Base-by-base conservation (phyloP, 2,797 vertebrate genomes). In the Sebastolobus altivelis region DNA sequence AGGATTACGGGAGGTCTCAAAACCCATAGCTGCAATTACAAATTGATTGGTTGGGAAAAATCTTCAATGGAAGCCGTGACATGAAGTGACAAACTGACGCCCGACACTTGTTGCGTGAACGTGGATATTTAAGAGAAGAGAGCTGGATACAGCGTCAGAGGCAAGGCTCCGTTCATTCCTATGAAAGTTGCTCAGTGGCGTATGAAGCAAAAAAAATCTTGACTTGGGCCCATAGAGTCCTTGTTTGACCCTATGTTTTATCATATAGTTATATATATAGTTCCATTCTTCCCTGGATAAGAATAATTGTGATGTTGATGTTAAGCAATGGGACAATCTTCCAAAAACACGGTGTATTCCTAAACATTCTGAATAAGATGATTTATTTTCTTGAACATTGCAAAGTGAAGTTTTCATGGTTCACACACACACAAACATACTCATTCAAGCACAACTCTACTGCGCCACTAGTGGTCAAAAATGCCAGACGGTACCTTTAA, bases 301-400 rank as follows among this genome's bases (percentile, higher is more conserved):
- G 6, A 38, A 40, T n/a, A 20, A 11, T 33, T 35, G 11, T n/a
- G n/a, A 62, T n/a, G 11, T 37, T 38, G 61, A 5, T 37, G 31
- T 14, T 55, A 38, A 65, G 18, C 70, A 72, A 33, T 9, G 12
- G 66, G 37, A 72, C 58, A 75, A 61, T 27, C 43, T 22, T 20
- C 56, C n/a, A 27, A 61, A 70, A 72, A 46, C 18, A 60, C 7
- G 20, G 4, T 29, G 10, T 20, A 13, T 59, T 67, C 29, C 6
- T 9, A 46, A 59, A 77, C 27, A 52, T 37, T 62, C 46, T 14
- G 13, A 37, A 56, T 20, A 16, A 16, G 13, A 8, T 55, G 10
- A 49, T 40, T 56, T 2, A 7, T 62, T 20, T 40, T 69, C 16
- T 46, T 33, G 13, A 65, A 52, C 0, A 1, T 46, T 8, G 67